Conservation (phyloP, 2,797 vertebrate species). For the Lateolabrax maculatus region DNA sequence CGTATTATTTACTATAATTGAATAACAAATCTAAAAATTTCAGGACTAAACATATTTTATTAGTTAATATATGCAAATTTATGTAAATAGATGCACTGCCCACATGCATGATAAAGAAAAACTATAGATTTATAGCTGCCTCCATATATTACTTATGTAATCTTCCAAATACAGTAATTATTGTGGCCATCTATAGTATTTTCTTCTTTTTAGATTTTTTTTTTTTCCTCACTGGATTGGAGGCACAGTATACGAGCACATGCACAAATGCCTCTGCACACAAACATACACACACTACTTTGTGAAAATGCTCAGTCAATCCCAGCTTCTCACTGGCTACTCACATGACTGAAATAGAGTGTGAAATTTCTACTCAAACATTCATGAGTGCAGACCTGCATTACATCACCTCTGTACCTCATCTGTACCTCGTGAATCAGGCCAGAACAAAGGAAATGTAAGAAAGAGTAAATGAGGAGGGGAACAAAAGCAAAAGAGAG, state of each 20-base stretch:
- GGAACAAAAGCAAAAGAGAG: slow-evolving; percentile 1
- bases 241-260: neutral
- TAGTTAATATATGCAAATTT: slow-evolving; percentile 35
- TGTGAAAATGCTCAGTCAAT: slow-evolving; percentile 51
- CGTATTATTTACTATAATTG: slow-evolving; percentile 15
- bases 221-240: neutral
- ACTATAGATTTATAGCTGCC: slow-evolving; percentile 14
- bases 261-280: neutral
- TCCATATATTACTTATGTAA: slow-evolving; percentile 29
- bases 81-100: slow-evolving; percentile 30
- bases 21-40: slow-evolving; percentile 11
- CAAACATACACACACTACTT: slow-evolving; percentile 5
- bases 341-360: slow-evolving; percentile 79
- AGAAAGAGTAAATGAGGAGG: neutral
- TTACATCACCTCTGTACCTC: slow-evolving; percentile 68
- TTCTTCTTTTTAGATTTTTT: neutral
- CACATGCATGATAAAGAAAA: slow-evolving; percentile 8
- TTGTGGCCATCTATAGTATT: neutral
- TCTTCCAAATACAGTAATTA: slow-evolving; percentile 21
- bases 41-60: slow-evolving; percentile 21
- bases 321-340: slow-evolving; percentile 31
- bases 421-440: slow-evolving; percentile 45
- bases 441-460: slow-evolving; percentile 27
- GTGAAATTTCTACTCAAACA: slow-evolving; percentile 79
- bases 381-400: slow-evolving; percentile 74